Conservation (phyloP, 2,797 vertebrate genomes). For the Enteromius paludinosus region DNA sequence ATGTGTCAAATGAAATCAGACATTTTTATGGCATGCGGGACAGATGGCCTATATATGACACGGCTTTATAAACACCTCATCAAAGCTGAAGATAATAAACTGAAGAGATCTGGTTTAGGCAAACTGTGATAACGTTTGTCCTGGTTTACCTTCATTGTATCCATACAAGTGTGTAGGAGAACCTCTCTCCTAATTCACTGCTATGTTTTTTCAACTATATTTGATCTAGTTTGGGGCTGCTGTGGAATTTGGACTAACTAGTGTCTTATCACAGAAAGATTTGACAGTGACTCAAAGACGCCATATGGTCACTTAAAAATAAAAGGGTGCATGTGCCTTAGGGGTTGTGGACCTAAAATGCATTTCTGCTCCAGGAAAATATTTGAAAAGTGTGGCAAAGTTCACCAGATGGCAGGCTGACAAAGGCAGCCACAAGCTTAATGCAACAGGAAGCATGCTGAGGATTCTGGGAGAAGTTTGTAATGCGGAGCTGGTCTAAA, state of each 20-base stretch:
- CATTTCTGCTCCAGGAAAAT: conserved; percentile 12
- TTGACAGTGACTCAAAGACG: neutral
- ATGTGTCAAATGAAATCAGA: neutral
- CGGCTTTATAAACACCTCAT: neutral
- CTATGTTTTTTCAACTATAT: neutral
- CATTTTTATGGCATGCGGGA: neutral
- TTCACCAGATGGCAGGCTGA: conserved; percentile 58
- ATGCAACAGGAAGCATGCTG: conserved; percentile 51
- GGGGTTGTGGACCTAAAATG: conserved; percentile 21
- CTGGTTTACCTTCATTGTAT: neutral
- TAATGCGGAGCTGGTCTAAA: conserved; percentile 13
- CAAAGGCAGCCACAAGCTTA: conserved; percentile 38
- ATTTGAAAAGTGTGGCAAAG: conserved; percentile 67
- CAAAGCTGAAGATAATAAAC: conserved; percentile 13
- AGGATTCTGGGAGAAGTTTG: conserved; percentile 28
- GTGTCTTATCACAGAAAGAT: neutral
- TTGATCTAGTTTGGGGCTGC: neutral
- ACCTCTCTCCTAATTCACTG: neutral
- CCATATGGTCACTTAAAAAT: neutral
- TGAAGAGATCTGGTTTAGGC: neutral
- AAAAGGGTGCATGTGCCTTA: neutral
- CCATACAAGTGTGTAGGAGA: neutral
- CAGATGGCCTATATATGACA: neutral
- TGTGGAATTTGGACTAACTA: neutral
- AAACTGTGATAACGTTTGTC: neutral